Conservation (phyloP, 2,888 invertebrate genomes). For the Orchesella flavescens region DNA sequence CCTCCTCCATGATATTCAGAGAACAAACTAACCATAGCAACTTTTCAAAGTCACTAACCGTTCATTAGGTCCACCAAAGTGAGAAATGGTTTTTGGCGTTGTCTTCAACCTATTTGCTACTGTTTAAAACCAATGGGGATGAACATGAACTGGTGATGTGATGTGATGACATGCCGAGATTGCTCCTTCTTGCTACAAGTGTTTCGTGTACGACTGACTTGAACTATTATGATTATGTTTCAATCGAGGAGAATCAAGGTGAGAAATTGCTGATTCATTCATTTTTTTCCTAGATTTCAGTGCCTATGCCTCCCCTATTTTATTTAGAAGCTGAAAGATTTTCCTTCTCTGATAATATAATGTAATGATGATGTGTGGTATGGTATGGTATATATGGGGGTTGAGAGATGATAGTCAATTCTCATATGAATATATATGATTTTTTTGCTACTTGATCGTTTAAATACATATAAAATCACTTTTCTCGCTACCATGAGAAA, state of each 20-base stretch:
- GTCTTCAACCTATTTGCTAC: too few relatives aligned
- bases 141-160: too few relatives aligned
- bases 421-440: not conserved
- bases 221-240: constrained; percentile 39
- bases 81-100: too few relatives aligned
- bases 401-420: not conserved
- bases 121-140: too few relatives aligned
- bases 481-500: too few relatives aligned
- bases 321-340: not conserved
- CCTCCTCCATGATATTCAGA: not conserved
- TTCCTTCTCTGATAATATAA: too few relatives aligned
- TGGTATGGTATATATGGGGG: not conserved
- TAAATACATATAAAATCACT: too few relatives aligned
- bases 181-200: too few relatives aligned
- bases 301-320: constrained; percentile 6
- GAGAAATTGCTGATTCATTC: constrained; percentile 71
- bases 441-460: constrained; percentile 26
- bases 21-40: too few relatives aligned
- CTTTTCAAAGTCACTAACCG: too few relatives aligned
- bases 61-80: too few relatives aligned
- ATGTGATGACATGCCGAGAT: constrained; percentile 47
- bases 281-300: constrained; percentile 17
- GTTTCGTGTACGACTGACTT: not conserved
- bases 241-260: constrained; percentile 19
- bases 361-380: too few relatives aligned